Conservation (phyloP, 30 jellyfish, hydroid and myxozoan genomes). For the Hydractinia echinata region DNA sequence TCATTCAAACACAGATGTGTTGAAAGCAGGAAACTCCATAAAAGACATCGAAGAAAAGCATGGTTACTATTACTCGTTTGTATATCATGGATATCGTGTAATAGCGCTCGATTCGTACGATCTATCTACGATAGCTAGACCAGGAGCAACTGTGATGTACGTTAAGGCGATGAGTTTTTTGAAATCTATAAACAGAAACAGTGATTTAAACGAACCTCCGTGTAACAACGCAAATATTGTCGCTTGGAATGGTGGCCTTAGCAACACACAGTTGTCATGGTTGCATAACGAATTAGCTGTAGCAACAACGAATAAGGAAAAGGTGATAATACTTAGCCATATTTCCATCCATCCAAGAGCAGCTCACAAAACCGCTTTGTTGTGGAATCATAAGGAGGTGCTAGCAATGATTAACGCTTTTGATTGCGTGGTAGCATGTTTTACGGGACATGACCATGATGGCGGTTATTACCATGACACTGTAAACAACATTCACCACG, state of each 20-base stretch:
- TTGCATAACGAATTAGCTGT: constrained; percentile 45
- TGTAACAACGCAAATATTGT: constrained; percentile 44
- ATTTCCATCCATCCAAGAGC: constrained; percentile 74
- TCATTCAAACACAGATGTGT: background rate
- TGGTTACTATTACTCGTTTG: constrained; percentile 66
- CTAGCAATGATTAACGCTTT: constrained; percentile 46
- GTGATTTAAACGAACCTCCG: constrained; percentile 37
- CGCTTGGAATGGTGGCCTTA: constrained; percentile 73
- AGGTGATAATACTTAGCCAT: constrained; percentile 68
- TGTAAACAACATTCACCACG: constrained; percentile 49
- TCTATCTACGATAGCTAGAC: constrained; percentile 56
- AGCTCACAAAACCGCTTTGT: constrained; percentile 37
- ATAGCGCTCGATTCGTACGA: constrained; percentile 80
- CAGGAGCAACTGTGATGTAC: constrained; percentile 28
- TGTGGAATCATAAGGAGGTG: constrained; percentile 80
- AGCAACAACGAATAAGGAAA: constrained; percentile 43
- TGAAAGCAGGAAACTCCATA: background rate
- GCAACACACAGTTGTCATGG: constrained; percentile 72
- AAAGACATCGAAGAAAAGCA: constrained; percentile 13
- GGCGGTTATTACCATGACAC: constrained; percentile 54
- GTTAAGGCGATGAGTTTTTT: constrained; percentile 44
- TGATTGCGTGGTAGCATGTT: constrained; percentile 72
- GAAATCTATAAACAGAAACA: constrained; percentile 40
- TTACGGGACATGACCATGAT: constrained; percentile 80
- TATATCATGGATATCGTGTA: constrained; percentile 52